A percentile compares a stretch with the other conserved stretches of the same genome.
Conservation (phyloP, 2,113 vertebrate genomes). For the Odocoileus virginianus region DNA sequence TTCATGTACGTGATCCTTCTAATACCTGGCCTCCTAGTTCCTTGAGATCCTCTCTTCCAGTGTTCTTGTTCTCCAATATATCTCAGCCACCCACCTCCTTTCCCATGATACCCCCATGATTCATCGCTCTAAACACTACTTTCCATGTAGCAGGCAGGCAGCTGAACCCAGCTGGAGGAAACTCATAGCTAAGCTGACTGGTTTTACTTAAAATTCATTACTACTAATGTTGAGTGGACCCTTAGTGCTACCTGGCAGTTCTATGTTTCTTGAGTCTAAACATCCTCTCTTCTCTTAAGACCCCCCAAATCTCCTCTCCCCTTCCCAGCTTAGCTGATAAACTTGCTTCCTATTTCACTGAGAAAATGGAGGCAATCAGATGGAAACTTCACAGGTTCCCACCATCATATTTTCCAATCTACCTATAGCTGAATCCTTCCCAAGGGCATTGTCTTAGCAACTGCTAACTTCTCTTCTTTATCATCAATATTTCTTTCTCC, state of each 20-base stretch:
- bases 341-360: background rate
- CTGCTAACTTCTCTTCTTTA: background rate
- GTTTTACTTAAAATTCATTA: background rate
- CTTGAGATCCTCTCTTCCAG: background rate
- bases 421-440: background rate
- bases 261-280: background rate
- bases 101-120: background rate
- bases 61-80: background rate
- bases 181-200: background rate
- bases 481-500: background rate
- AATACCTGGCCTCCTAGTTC: background rate
- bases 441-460: background rate
- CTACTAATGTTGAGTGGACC: background rate
- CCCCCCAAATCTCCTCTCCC: background rate
- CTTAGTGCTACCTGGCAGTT: background rate
- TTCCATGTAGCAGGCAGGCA: background rate
- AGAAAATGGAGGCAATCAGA: background rate
- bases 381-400: background rate
- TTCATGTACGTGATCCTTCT: background rate
- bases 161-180: conserved; percentile 29
- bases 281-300: background rate
- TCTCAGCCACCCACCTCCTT: background rate
- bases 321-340: background rate
- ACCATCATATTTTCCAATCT: background rate
- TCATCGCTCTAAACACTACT: background rate